Evolutionary conservation across 2,888 invertebrate genomes (phyloP), one percentile per base, ranked within the genome.

Genomic region (Laothoe populi): DNA sequence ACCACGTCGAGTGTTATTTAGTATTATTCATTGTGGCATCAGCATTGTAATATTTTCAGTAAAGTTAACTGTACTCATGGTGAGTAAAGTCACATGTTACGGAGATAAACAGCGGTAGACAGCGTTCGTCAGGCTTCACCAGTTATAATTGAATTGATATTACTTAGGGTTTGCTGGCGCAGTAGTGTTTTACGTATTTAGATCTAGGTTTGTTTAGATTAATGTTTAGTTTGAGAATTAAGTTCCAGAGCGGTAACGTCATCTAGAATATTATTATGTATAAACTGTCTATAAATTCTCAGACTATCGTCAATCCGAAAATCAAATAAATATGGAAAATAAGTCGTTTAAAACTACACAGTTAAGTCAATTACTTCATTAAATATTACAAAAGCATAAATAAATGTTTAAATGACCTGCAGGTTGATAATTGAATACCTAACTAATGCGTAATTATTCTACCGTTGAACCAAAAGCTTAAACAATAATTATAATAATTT

Each of bases 61-160:
- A 38, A 10, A 38, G 11, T 13, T 1, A 3, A 38, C 2, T 13
- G 13, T 13, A 38, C 38, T 10, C 38, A 13, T 38, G 38, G 1
- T 13, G 10, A 38, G 13, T 38, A 38, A 1, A 38, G 38, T 38
- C 38, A 38, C 38, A 38, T 38, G 38, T 38, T 13, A 11, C n/a
- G n/a, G 13, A 11, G 10, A 38, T 13, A 38, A 38, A 38, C 13
- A 38, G 4, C 13, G 38, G 26, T n/a, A 38, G 38, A 40, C 23
- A 31, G 21, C 38, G 38, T 21, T 10, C 4, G 60, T 76, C 70
- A 1, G 75, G 75, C 66, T 69, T 68, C 72, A 24, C 44, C 10
- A 38, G 45, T 62, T 64, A 61, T 71, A 74, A 73, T 73, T 73
- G 67, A 73, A 74, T 73, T 74, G 74, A 63, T 70, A 44, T 61